Percentiles rank a stretch among this genome's conserved stretches.
Conservation (phyloP, 2,888 invertebrate genomes). For the Dynastes grantii region DNA sequence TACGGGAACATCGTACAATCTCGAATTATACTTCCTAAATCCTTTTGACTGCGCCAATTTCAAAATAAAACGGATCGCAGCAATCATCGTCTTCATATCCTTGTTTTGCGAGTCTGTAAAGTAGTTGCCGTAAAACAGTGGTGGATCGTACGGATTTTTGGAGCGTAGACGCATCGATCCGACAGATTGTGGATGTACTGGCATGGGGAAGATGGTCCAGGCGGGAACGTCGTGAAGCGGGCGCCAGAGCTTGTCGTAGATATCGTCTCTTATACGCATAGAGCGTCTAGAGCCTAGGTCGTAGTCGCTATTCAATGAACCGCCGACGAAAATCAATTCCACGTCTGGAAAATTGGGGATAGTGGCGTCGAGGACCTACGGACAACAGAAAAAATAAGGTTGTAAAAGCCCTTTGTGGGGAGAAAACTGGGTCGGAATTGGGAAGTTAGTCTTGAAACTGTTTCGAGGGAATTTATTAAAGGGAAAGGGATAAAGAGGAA, state of each 20-base stretch:
- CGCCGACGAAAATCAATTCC: slow-evolving; percentile 76
- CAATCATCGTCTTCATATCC: slow-evolving; percentile 69
- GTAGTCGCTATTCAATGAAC: slow-evolving; percentile 69
- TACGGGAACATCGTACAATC: slow-evolving; percentile 60
- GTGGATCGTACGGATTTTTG: slow-evolving; percentile 74
- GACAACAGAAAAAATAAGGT: not conserved
- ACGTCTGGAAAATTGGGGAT: slow-evolving; percentile 77
- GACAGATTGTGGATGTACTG: slow-evolving; percentile 74
- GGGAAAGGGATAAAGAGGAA: no score
- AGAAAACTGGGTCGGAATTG: not conserved
- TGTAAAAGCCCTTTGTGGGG: not conserved
- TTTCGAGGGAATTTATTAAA: no score
- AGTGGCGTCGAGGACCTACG: slow-evolving; percentile 72
- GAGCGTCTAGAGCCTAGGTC: slow-evolving; percentile 60
- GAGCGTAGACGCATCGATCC: slow-evolving; percentile 72
- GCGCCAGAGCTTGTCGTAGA: slow-evolving; percentile 64
- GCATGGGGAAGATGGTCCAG: slow-evolving; percentile 73
- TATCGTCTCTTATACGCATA: slow-evolving; percentile 63
- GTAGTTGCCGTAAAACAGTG: slow-evolving; percentile 77
- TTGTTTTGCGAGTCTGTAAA: slow-evolving; percentile 71
- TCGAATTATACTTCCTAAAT: slow-evolving; percentile 74
- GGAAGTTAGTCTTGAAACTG: no score
- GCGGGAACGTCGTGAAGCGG: slow-evolving; percentile 70
- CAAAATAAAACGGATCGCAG: slow-evolving; percentile 72
- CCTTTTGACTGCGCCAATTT: slow-evolving; percentile 69